Base-by-base conservation (phyloP, 2,797 vertebrate genomes). In the Sandelia bainsii region DNA sequence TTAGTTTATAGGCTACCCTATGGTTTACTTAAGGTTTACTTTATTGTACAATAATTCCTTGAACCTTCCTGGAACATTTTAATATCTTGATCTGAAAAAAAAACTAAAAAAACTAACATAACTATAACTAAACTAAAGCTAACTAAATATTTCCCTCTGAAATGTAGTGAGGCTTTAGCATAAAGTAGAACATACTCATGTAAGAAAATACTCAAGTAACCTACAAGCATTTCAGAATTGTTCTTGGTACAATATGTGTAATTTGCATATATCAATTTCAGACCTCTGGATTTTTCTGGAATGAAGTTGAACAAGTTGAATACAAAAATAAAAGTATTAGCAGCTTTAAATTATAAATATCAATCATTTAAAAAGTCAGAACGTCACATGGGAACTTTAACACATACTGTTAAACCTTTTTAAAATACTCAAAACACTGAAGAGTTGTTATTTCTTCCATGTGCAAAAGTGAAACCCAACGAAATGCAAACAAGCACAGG, bases 381-480 rank as follows among this genome's bases (percentile, higher is more conserved):
- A 67, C 11, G n/a, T 46, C 17, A 16, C 10, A 4, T 17, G 0
- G 9, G 52, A 68, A 46, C 44, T 52, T 53, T 19, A 48, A 32
- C 16, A 53, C 51, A 12, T 5, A 44, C 8, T 6, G 37, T 19
- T 14, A 50, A 23, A 32, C 29, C 5, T 11, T 9, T 49, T 32
- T 23, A 40, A 17, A 12, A 0, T 49, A 48, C 20, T 6, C 4
- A 51, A 62, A 58, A 32, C 13, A 19, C 39, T 23, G 6, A 32
- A 51, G 13, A 27, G 5, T 16, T 8, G 6, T 11, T 0, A 19
- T 9, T 29, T 68, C 4, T 4, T 11, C 1, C 42, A 19, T n/a
- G 58, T 22, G 46, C 9, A 6, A 71, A 67, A 71, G 22, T 3
- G 25, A 48, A 59, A 66, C n/a, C 8, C 8, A 32, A 22, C 2